A percentile compares a stretch with the other conserved stretches of the same genome.
Conservation (phyloP, 2,888 invertebrate species). For the Melipona beecheii region DNA sequence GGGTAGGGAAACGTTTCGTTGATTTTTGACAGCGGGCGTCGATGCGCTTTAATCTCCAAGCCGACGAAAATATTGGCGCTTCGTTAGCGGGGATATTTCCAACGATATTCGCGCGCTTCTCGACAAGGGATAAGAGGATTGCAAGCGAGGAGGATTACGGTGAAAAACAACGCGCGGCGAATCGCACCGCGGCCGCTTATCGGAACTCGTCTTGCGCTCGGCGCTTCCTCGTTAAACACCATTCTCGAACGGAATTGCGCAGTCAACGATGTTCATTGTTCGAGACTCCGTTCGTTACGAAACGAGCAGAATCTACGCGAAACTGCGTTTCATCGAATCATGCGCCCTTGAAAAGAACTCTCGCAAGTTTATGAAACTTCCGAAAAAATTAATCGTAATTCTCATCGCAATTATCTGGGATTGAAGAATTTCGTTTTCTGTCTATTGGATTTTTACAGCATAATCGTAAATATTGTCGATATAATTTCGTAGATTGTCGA, state of each 20-base stretch:
- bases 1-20: constrained; percentile 35
- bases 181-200: not conserved
- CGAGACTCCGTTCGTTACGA: not conserved
- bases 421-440: too few species aligned
- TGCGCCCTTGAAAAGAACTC: too few species aligned
- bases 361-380: too few species aligned
- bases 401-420: too few species aligned
- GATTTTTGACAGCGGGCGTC: constrained; percentile 11
- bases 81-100: not conserved
- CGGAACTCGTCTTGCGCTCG: not conserved
- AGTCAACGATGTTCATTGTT: not conserved
- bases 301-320: too few species aligned
- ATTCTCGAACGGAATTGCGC: constrained; percentile 1
- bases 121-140: constrained; percentile 29
- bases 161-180: constrained; percentile 17
- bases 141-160: constrained; percentile 8
- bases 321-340: too few species aligned
- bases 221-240: not conserved
- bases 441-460: too few species aligned
- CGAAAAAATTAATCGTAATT: too few species aligned
- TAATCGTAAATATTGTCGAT: too few species aligned
- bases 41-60: constrained; percentile 35
- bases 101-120: not conserved
- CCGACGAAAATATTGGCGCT: constrained; percentile 8
- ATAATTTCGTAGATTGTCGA: too few species aligned